phyloP scores from a whole-genome alignment of 2,888 invertebrate genomes.

The Chrysodeixis includens region DNA sequence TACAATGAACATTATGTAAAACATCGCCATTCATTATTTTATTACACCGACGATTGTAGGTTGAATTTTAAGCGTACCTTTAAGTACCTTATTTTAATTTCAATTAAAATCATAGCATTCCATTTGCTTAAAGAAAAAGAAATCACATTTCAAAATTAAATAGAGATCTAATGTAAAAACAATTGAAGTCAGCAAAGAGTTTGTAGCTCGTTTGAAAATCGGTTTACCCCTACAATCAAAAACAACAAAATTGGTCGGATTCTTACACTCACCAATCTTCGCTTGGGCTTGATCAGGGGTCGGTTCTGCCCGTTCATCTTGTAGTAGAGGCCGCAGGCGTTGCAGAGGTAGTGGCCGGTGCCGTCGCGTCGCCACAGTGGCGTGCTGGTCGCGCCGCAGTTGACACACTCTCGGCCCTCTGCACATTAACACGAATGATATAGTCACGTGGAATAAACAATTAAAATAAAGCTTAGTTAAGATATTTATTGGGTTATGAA shows the following conservation, averaged over 20 bases:
- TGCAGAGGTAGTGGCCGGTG: slow-evolving; percentile 99
- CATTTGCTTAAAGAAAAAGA: too few species aligned
- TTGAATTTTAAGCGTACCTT: not conserved
- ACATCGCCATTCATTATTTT: slow-evolving; percentile 33
- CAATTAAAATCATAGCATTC: not conserved
- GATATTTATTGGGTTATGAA: too few species aligned
- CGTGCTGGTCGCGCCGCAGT: slow-evolving; percentile 99
- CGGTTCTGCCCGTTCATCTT: slow-evolving; percentile 99
- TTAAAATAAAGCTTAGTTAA: too few species aligned
- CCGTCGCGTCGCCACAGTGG: slow-evolving; percentile 99
- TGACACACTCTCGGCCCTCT: slow-evolving; percentile 99
- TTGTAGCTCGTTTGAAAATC: slow-evolving; percentile 20
- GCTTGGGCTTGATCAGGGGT: slow-evolving; percentile 99
- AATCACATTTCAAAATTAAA: too few species aligned
- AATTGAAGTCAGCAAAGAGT: not conserved
- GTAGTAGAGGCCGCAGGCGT: slow-evolving; percentile 99
- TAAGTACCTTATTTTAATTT: too few species aligned
- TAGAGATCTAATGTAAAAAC: too few species aligned
- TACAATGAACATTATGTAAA: slow-evolving; percentile 15
- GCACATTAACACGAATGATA: slow-evolving; percentile 72
- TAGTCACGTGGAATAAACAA: slow-evolving; percentile 26
- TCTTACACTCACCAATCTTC: slow-evolving; percentile 98
- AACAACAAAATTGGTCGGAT: slow-evolving; percentile 86
- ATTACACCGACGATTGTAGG: slow-evolving; percentile 17
- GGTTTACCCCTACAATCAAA: slow-evolving; percentile 56